Base-by-base conservation (phyloP, 2,888 invertebrate genomes). In the Rhagophthalmus giganteus region DNA sequence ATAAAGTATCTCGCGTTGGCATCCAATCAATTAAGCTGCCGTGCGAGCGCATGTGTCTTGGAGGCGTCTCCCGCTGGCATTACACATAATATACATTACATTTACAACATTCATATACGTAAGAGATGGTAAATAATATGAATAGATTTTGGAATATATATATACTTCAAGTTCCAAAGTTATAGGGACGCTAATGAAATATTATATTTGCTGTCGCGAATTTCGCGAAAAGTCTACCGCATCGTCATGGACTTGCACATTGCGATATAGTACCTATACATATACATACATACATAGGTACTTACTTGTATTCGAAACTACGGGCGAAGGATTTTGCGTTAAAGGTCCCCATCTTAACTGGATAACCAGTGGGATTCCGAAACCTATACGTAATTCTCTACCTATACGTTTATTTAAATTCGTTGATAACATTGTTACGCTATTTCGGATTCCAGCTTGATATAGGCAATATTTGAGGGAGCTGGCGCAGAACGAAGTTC, bases 21-120 rank as follows among this genome's bases (percentile, higher is more conserved):
- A 58, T 54, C 57, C 57, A 58, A 62, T 63, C 63, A 64, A 64
- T 64, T 64, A 61, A 62, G 51, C 42, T 53, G 35, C 54, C 58
- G 59, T 59, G 54, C 46, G 51, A 59, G 51, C 54, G 54, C 61
- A 57, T 55, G 48, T 60, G 59, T 61, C 59, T 59, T 54, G 37
- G 49, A 49, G 45, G 44, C 55, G 42, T 47, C 51, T 55, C 51
- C 34, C 31, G 34, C 20, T 45, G 13, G 44, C 40, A 50, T 49
- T 58, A 59, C 59, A 61, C 39, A 48, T 51, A 59, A 62, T 59
- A 52, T 60, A 60, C 59, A 60, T 60, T 37, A n/a, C 33, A 48
- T 53, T 44, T 44, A 38, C 31, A 60, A 20, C 20, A 5, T 20
- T 7, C 7, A 20, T 20, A 5, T 7, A 7, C 7, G 20, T 7